Base-by-base conservation (phyloP, 2,888 invertebrate species). In the Mystacides longicornis region DNA sequence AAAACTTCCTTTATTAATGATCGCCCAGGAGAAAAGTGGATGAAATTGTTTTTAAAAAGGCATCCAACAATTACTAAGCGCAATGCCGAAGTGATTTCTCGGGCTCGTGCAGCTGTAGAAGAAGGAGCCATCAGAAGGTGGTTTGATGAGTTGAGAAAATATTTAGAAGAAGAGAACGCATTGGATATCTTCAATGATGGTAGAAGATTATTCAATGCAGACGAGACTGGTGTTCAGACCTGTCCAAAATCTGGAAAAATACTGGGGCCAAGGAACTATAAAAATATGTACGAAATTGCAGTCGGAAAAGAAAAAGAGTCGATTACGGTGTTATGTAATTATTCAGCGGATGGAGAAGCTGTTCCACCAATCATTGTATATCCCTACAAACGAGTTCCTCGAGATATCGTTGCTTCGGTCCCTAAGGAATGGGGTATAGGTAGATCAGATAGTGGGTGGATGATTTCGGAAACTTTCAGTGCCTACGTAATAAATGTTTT, bases 21-120 rank as follows among this genome's bases (percentile, higher is more conserved):
- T 22, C 57, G 59, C 47, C 64, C 66, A 5, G 65, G 65, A 21
- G 57, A 60, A 49, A 65, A 64, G 52, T 66, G 66, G 65, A 51
- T 64, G 27, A 14, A 54, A 14, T 47, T 64, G 14, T 67, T 66
- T 62, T 52, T 66, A 11, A 57, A 61, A 56, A 56, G 65, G 49
- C 61, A 65, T 51, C 63, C 65, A 14, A 52, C 62, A 19, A 62
- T 67, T 42, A 46, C 55, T 2, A 53, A 62, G 51, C 52, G 59
- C 56, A 60, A 65, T 52, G 43, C 63, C 9, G 62, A 64, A 57
- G 48, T 62, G 1, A 55, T 66, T 46, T 64, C 64, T 1, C 64
- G 63, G 43, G 59, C 60, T 16, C 51, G 64, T 54, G 63, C 63
- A 37, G 51, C 59, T 14, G 60, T 64, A 4, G 65, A 64, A 21